phyloP scores from a whole-genome alignment of 2,113 vertebrate species.

The Spea bombifrons region DNA sequence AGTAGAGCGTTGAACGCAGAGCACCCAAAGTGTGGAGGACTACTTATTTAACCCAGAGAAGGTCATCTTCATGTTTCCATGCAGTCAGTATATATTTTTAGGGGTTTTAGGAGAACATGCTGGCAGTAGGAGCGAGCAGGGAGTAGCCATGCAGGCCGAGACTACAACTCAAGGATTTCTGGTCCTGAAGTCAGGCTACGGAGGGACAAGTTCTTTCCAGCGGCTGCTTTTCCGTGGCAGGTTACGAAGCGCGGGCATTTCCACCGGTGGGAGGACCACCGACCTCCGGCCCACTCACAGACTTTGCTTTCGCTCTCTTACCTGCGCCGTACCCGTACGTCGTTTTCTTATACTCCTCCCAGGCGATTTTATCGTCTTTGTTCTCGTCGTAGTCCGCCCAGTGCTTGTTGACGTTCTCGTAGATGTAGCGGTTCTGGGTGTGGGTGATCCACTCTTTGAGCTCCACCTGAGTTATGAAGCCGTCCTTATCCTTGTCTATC shows the following conservation, averaged over 20 bases:
- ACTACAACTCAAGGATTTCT: no score
- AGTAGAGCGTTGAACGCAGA: no score
- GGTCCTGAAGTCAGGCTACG: not conserved
- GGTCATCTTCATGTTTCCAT: no score
- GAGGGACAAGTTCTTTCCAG: not conserved
- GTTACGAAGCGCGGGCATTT: slow-evolving; percentile 1
- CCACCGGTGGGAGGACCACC: not conserved
- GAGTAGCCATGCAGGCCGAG: no score
- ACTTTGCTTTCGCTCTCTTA: slow-evolving; percentile 51
- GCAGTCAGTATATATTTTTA: no score
- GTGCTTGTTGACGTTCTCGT: slow-evolving; percentile 84
- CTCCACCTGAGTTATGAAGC: slow-evolving; percentile 74
- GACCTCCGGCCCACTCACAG: not conserved
- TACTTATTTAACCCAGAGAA: no score
- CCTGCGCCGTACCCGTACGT: slow-evolving; percentile 83
- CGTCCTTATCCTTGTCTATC: slow-evolving; percentile 79
- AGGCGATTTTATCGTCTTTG: slow-evolving; percentile 73
- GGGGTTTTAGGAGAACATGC: no score
- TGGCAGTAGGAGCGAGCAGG: no score
- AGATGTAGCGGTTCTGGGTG: slow-evolving; percentile 82
- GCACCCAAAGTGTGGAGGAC: no score
- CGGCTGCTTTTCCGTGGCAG: not conserved
- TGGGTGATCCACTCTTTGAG: slow-evolving; percentile 86
- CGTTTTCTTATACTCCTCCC: slow-evolving; percentile 85
- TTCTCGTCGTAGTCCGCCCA: slow-evolving; percentile 87